Evolutionary conservation across 2,113 vertebrate genomes (phyloP), one percentile per base, ranked within the genome.

Genomic region (Gymnocephalus cernua): DNA sequence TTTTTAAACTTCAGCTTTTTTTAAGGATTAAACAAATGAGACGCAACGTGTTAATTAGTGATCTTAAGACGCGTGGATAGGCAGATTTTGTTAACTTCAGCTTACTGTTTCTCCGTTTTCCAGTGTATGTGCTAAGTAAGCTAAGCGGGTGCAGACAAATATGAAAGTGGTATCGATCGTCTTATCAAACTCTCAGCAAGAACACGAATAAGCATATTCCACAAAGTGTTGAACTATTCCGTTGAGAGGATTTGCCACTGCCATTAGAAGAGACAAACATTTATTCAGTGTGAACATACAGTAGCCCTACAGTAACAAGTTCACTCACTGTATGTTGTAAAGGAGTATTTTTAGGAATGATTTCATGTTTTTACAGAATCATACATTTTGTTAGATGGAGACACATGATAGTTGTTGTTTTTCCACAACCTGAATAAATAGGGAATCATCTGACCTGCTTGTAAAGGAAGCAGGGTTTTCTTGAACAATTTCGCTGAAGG

Each of bases 391-490:
- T 63, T 62, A 25, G 25, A 16, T 56, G 47, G 21, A 56, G 15
- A 56, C 45, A 64, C 35, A 25, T 27, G 14, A 19, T 29, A 27
- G 23, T n/a, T 69, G 6, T 25, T 51, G 21, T 68, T 38, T 58
- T 57, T 23, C 32, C 19, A 18, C 66, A 45, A 10, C 25, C 16
- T 35, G 66, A 74, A 70, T 79, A 59, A 65, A 69, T 63, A 69
- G n/a, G 58, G 44, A 72, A 66, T 35, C 25, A 68, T 44, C 56
- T 44, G 66, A 72, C 71, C 67, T 38, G 32, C 21, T 66, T 78
- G 64, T 72, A 62, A 68, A 81, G 61, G 32, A 59, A 54, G 11
- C 61, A 23, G 56, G 59, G 3, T 68, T 29, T 48, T 77, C 80
- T 59, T 41, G 35, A 38, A 9, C 38, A 3, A 41, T 41, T 41